phyloP scores from a whole-genome alignment of 1,140 invertebrate species.

The Helicoverpa zea region DNA sequence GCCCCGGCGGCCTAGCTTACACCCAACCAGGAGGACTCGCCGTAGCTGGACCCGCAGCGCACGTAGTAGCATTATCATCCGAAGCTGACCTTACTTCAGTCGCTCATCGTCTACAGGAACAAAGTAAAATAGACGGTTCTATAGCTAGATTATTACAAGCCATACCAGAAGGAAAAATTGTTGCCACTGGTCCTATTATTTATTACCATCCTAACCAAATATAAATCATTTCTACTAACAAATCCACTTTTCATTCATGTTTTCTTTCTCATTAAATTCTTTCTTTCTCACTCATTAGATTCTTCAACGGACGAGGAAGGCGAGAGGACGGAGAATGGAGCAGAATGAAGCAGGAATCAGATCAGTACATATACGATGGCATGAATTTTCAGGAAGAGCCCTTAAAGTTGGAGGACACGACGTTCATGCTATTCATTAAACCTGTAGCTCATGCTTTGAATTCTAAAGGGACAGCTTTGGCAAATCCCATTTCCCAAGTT shows the following conservation, averaged over 20 bases:
- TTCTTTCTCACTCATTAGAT: conserved; percentile 77
- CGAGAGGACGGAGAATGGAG: conserved; percentile 50
- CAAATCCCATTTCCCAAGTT: conserved; percentile 89
- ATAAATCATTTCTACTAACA: conserved; percentile 60
- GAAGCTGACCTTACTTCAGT: conserved; percentile 85
- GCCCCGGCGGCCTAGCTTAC: conserved; percentile 90
- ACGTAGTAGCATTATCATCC: conserved; percentile 88
- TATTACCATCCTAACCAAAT: conserved; percentile 88
- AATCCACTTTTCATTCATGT: conserved; percentile 50
- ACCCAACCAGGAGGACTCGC: conserved; percentile 90
- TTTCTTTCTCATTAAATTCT: conserved; percentile 63
- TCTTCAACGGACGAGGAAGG: conserved; percentile 56
- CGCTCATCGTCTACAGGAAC: conserved; percentile 68
- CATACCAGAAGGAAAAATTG: conserved; percentile 88
- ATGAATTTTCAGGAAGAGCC: conserved; percentile 70
- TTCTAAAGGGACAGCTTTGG: conserved; percentile 89
- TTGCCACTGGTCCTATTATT: conserved; percentile 90
- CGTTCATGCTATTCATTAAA: conserved; percentile 86
- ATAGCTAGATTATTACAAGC: conserved; percentile 71
- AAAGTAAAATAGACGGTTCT: conserved; percentile 68
- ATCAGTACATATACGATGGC: conserved; percentile 74
- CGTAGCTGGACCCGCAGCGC: conserved; percentile 90
- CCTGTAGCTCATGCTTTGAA: conserved; percentile 89
- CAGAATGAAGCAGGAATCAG: conserved; percentile 45
- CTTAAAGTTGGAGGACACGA: conserved; percentile 65